Evolutionary conservation across 2,888 invertebrate species (phyloP).

Genomic region (Pseudanteris insignis): DNA sequence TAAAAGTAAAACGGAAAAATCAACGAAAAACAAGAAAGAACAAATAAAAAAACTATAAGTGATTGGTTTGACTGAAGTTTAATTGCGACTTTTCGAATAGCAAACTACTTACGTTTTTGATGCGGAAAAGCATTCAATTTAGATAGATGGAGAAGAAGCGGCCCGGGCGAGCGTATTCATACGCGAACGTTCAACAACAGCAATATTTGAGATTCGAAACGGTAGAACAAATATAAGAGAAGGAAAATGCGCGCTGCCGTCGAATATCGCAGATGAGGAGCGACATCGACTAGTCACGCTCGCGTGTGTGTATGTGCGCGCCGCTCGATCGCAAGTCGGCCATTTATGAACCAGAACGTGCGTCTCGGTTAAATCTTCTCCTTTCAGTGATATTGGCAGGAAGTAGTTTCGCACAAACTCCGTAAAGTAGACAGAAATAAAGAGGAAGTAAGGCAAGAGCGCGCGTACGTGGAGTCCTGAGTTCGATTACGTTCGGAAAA

Average conservation of each 20-base stretch:
- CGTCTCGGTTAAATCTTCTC: slow-evolving; percentile 47
- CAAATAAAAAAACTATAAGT: too few species aligned
- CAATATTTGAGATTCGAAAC: slow-evolving; percentile 35
- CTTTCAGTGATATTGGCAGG: slow-evolving; percentile 46
- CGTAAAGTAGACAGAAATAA: slow-evolving; percentile 40
- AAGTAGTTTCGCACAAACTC: slow-evolving; percentile 46
- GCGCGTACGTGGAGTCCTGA: slow-evolving; percentile 40
- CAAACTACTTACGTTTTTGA: too few species aligned
- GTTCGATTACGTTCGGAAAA: slow-evolving; percentile 41
- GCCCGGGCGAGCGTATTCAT: slow-evolving; percentile 8
- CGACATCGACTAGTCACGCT: slow-evolving; percentile 35
- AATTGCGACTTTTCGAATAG: not conserved
- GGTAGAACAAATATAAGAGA: slow-evolving; percentile 40
- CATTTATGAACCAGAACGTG: slow-evolving; percentile 47
- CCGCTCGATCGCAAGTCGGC: slow-evolving; percentile 42
- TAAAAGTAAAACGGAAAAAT: too few species aligned
- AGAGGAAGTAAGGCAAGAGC: slow-evolving; percentile 33
- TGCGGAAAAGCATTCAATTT: not conserved
- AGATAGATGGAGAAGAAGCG: not conserved
- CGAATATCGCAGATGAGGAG: slow-evolving; percentile 36
- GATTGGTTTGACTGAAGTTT: too few species aligned
- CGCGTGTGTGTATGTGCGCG: slow-evolving; percentile 25
- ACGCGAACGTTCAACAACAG: slow-evolving; percentile 26
- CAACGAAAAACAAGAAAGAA: too few species aligned
- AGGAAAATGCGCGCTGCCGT: slow-evolving; percentile 34